Base-by-base conservation (phyloP, 2,888 invertebrate genomes). In the Tetranychus truncatus region DNA sequence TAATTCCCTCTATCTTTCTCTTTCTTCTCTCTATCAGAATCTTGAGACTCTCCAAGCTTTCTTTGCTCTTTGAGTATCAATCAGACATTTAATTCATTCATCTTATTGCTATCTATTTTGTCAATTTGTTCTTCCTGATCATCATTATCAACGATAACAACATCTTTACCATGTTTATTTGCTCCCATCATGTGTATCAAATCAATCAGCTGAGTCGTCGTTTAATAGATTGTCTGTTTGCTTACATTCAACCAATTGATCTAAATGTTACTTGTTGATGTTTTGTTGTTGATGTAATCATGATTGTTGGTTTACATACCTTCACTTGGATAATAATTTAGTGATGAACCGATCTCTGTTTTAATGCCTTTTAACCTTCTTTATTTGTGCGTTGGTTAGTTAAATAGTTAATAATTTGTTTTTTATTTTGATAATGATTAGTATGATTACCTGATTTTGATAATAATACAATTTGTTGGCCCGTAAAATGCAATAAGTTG, bases 391-490 rank as follows among this genome's bases (percentile, higher is more conserved):
- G 34, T 34, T 34, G 34, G 34, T 34, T 34, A 34, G 34, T 34
- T 34, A 34, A 34, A 34, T 34, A 34, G 34, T 34, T 34, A 34
- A 34, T 34, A 34, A 34, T 34, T 34, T 34, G 5, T 34, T 24
- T 21, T 34, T n/a, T n/a, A n/a, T n/a, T n/a, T 34, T 34, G 34
- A 34, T 34, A 34, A 15, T 55, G 55, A 55, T 15, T 15, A 55
- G 9, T 55, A 55, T 55, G 55, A 55, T 55, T 55, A 55, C 55
- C 55, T 55, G 55, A 55, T 55, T 55, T 15, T 55, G 55, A 55
- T 55, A 55, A 55, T 55, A 55, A 55, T 55, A 55, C 55, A 55
- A 55, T 55, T 55, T 55, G 55, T 55, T 55, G 55, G 55, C 55
- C 55, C 55, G 55, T 55, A 55, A 55, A 55, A 55, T 55, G 55